Evolutionary conservation across 2,888 invertebrate species (phyloP).

Genomic region (Phalera bucephala): DNA sequence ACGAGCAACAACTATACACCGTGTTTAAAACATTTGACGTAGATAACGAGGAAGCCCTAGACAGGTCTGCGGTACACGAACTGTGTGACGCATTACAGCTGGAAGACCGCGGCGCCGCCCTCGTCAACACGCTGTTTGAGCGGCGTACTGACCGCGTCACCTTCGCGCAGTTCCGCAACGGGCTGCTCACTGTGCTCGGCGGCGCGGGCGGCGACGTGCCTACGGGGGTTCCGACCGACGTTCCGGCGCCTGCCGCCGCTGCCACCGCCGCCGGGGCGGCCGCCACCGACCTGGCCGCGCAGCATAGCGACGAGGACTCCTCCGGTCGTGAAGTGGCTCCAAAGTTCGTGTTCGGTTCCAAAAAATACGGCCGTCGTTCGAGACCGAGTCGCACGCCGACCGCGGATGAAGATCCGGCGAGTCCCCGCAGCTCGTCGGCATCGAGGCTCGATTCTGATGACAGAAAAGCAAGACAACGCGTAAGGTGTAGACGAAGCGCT

Average conservation of each 20-base stretch:
- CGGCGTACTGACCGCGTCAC: slow-evolving; percentile 78
- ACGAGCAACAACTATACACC: slow-evolving; percentile 91
- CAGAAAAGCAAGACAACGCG: slow-evolving; percentile 40
- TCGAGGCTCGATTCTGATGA: slow-evolving; percentile 56
- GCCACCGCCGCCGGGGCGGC: too few relatives aligned
- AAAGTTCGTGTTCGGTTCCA: slow-evolving; percentile 87
- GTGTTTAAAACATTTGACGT: slow-evolving; percentile 92
- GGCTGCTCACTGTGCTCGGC: slow-evolving; percentile 87
- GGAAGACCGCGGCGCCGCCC: slow-evolving; percentile 86
- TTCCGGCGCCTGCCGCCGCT: too few relatives aligned
- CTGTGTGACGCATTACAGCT: slow-evolving; percentile 91
- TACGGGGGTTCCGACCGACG: slow-evolving; percentile 35
- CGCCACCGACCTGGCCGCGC: slow-evolving; percentile 28
- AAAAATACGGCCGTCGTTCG: slow-evolving; percentile 89
- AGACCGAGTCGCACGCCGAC: slow-evolving; percentile 75
- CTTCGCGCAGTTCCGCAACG: slow-evolving; percentile 90
- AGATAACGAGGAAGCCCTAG: slow-evolving; percentile 86
- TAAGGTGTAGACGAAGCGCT: slow-evolving; percentile 54
- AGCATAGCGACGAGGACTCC: slow-evolving; percentile 76
- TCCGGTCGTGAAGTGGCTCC: slow-evolving; percentile 89
- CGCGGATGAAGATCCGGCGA: slow-evolving; percentile 33
- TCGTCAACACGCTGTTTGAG: slow-evolving; percentile 84
- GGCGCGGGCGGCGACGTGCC: slow-evolving; percentile 58
- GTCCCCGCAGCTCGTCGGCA: slow-evolving; percentile 57
- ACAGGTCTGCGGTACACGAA: slow-evolving; percentile 85